These are phyloP conservation scores for Kryptolebias marmoratus DNA, from an alignment of 2,113 vertebrate genomes.

Conservation along the genomic window DNA sequence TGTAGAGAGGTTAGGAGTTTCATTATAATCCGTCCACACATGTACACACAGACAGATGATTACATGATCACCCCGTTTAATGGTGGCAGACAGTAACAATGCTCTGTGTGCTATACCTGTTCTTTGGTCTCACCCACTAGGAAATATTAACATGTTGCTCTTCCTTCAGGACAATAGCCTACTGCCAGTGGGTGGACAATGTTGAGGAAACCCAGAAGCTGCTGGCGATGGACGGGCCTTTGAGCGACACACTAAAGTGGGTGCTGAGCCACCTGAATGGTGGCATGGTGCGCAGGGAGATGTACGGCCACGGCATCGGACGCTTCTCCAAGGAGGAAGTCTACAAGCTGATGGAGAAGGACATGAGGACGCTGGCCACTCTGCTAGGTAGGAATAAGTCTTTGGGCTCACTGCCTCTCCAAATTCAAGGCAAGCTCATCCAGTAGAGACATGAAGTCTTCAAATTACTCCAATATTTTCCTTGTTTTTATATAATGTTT, in stretches of 20 bases:
- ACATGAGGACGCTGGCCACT: slow-evolving; percentile 93
- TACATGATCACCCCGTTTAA: no score
- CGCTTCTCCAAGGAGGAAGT: slow-evolving; percentile 95
- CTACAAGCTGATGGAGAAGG: slow-evolving; percentile 96
- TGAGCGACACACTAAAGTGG: slow-evolving; percentile 93
- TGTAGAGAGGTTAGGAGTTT: no score
- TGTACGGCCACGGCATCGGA: slow-evolving; percentile 96
- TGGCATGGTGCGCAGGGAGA: slow-evolving; percentile 93
- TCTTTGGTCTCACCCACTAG: not conserved
- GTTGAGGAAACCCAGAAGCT: slow-evolving; percentile 93
- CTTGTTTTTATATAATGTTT: no score
- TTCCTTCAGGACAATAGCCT: slow-evolving; percentile 88
- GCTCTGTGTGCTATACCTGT: not conserved
- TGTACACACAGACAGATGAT: no score
- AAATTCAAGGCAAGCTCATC: no score
- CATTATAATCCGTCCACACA: no score
- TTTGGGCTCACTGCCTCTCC: not conserved
- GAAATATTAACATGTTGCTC: not conserved
- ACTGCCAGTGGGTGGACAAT: slow-evolving; percentile 98
- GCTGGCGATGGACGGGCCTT: slow-evolving; percentile 90
- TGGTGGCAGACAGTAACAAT: no score
- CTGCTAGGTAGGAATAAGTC: slow-evolving; percentile 85
- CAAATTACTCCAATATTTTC: no score
- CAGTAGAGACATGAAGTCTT: no score
- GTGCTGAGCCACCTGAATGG: slow-evolving; percentile 91